Evolutionary conservation across 2,888 invertebrate species (phyloP).

Genomic region (Nemapogon koenigi): DNA sequence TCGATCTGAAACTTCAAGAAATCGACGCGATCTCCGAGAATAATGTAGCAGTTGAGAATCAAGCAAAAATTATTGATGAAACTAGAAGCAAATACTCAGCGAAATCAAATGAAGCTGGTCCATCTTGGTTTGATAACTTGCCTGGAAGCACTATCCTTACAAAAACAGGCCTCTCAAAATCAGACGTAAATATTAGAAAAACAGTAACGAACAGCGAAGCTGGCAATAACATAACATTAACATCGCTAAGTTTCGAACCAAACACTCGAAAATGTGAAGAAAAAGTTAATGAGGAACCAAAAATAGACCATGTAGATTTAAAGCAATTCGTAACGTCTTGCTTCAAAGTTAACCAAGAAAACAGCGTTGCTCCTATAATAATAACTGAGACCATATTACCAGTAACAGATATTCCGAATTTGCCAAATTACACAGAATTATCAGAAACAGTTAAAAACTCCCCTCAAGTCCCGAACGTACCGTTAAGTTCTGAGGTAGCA

Average conservation of each 20-base stretch:
- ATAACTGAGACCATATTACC: background rate
- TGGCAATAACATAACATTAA: conserved; percentile 35
- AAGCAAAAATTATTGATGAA: too few species aligned
- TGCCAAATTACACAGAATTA: too few species aligned
- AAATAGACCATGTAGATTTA: conserved; percentile 28
- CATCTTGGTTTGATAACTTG: conserved; percentile 30
- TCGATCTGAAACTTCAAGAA: too few species aligned
- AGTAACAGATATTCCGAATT: too few species aligned
- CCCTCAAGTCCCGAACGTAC: too few species aligned
- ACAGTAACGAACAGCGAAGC: conserved; percentile 43
- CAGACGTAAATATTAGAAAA: conserved; percentile 45
- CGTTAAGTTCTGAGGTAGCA: too few species aligned
- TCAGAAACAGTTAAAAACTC: too few species aligned
- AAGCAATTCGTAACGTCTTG: conserved; percentile 48
- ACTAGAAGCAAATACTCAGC: too few species aligned
- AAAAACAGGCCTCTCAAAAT: conserved; percentile 43
- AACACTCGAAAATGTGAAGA: conserved; percentile 22
- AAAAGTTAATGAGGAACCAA: conserved; percentile 24
- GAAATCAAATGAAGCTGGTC: conserved; percentile 47
- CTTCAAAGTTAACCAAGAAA: conserved; percentile 29
- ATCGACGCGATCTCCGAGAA: too few species aligned
- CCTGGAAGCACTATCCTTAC: conserved; percentile 38
- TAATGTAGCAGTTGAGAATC: too few species aligned
- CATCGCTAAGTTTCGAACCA: conserved; percentile 35
- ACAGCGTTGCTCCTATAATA: background rate